Conservation (phyloP, 2,797 vertebrate genomes). For the Champsocephalus gunnari region DNA sequence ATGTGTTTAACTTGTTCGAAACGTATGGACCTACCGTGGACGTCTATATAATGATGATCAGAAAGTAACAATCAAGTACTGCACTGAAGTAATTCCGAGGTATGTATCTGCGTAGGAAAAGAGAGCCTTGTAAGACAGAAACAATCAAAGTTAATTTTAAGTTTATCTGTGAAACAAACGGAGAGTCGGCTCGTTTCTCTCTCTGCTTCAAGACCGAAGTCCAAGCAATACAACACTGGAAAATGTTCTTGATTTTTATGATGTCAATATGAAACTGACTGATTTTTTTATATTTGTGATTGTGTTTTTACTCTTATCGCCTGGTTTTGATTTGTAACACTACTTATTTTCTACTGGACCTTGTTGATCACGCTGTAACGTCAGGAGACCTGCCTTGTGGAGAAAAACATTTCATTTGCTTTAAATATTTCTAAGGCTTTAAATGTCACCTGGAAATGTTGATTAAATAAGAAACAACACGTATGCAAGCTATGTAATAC, state of each 20-base stretch:
- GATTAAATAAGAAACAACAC: constrained; percentile 39
- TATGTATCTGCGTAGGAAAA: not conserved
- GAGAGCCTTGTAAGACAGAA: not conserved
- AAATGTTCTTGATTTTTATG: constrained; percentile 22
- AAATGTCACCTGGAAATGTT: constrained; percentile 36
- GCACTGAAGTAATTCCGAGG: not conserved
- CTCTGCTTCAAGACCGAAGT: constrained; percentile 56
- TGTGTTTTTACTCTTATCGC: constrained; percentile 39
- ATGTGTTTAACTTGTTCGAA: constrained; percentile 1
- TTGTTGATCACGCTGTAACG: constrained; percentile 14
- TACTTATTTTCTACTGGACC: constrained; percentile 62
- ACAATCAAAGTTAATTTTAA: not conserved
- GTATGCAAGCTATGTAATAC: constrained; percentile 42
- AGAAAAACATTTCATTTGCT: constrained; percentile 39
- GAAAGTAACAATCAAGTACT: not conserved
- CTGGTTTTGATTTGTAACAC: constrained; percentile 58
- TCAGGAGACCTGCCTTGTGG: constrained; percentile 62
- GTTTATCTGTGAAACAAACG: not conserved
- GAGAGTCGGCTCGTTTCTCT: not conserved
- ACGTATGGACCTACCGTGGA: not conserved
- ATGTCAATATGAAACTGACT: constrained; percentile 33
- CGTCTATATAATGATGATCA: not conserved
- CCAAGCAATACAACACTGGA: constrained; percentile 74
- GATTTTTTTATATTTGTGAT: constrained; percentile 79
- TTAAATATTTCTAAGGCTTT: constrained; percentile 29